Base-by-base conservation (phyloP, 2,113 vertebrate genomes). In the Paralichthys olivaceus region DNA sequence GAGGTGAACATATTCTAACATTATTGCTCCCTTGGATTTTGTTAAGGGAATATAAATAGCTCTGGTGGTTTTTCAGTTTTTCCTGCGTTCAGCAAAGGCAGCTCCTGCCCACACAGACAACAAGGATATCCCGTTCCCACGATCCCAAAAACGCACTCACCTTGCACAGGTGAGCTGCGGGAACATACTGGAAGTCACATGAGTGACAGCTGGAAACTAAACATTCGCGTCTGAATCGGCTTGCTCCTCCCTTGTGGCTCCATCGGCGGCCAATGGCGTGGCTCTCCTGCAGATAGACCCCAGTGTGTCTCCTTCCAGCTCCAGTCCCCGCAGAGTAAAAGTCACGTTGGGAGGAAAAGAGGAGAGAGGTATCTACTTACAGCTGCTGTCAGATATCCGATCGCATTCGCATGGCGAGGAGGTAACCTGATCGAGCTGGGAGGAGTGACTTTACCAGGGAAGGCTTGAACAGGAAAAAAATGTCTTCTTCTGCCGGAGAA, bases 401-500 rank as follows among this genome's bases (percentile, higher is more conserved):
- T 97, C 96, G 95, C 94, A 92, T 92, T 95, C 94, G 96, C 96
- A 97, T 96, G 97, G 96, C 96, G 93, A 91, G 94, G 91, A 93
- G 94, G 97, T 98, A 98, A 98, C 96, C 96, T 95, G 97, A 99
- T 98, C 97, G 95, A 95, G 93, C 92, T 84, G 91, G 95, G 93
- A 95, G 96, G 94, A 96, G 96, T 95, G 96, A 96, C 95, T 95
- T 95, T 86, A 84, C 84, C 81, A 95, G 92, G 93, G 94, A 95
- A 92, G 93, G 88, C 87, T 94, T 87, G 94, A 89, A 87, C 84
- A 5, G 45, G 45, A 49, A 85, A 95, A 95, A 95, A 92, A 99
- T 98, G 96, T 98, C 96, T 96, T 97, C 97, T 95, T 93, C 96
- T 88, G 90, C 89, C 76, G 95, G 94, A 95, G 95, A 96, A 94